Conservation (phyloP, 2,888 invertebrate genomes). For the Dynastes maya region DNA sequence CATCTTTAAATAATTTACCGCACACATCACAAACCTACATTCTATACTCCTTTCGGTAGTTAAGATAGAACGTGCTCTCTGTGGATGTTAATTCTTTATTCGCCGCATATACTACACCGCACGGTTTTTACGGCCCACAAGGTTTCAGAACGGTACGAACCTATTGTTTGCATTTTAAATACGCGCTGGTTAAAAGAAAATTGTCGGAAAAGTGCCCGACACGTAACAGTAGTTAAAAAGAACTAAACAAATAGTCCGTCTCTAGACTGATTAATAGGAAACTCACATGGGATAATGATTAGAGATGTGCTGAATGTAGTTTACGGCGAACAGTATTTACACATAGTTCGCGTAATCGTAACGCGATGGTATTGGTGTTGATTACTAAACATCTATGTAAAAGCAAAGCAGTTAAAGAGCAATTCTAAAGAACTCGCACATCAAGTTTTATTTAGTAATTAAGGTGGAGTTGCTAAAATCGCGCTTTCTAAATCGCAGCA, state of each 20-base stretch:
- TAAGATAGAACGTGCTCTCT: constrained; percentile 34
- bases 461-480: no score
- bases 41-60: constrained; percentile 24
- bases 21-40: constrained; percentile 17
- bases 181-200: constrained; percentile 26
- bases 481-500: no score
- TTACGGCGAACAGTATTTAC: neutral
- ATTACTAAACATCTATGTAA: neutral
- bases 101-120: constrained; percentile 14
- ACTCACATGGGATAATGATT: constrained; percentile 31
- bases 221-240: constrained; percentile 33
- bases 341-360: neutral
- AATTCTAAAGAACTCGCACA: no score
- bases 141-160: constrained; percentile 28
- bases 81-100: constrained; percentile 42
- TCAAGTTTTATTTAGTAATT: no score
- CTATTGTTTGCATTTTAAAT: constrained; percentile 37
- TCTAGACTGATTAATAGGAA: constrained; percentile 5
- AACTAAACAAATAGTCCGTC: constrained; percentile 20
- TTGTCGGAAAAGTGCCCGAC: constrained; percentile 22
- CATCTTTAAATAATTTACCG: constrained; percentile 5
- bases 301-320: constrained; percentile 11
- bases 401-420: no score
- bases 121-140: constrained; percentile 36
- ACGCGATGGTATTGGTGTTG: neutral